phyloP scores from a whole-genome alignment of 2,888 invertebrate species.

The Mesochorus sp. region DNA sequence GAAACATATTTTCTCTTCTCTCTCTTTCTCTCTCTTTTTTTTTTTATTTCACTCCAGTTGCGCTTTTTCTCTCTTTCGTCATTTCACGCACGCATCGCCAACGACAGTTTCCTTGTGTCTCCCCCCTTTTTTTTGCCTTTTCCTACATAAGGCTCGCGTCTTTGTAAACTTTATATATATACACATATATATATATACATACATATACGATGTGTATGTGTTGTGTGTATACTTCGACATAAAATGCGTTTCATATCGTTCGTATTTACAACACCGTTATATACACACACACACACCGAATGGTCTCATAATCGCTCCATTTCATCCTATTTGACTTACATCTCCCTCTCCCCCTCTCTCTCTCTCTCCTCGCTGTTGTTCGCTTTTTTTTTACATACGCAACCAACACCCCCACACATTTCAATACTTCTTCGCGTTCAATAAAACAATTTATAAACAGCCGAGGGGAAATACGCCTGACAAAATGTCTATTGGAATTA shows the following conservation, averaged over 20 bases:
- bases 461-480: no score
- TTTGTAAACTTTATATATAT: no score
- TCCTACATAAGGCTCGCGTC: background rate
- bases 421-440: constrained; percentile 9
- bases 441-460: no score
- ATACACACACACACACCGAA: constrained; percentile 1
- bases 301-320: constrained; percentile 28
- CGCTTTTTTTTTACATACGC: constrained; percentile 32
- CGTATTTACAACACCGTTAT: constrained; percentile 37
- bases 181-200: background rate
- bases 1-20: constrained; percentile 55
- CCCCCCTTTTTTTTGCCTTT: constrained; percentile 19
- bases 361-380: no score
- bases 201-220: background rate
- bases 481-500: constrained; percentile 10
- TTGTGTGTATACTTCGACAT: background rate
- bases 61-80: constrained; percentile 14
- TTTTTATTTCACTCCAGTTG: constrained; percentile 1
- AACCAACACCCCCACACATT: constrained; percentile 44
- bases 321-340: constrained; percentile 49
- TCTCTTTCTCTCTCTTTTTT: background rate
- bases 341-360: no score
- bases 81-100: constrained; percentile 42
- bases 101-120: constrained; percentile 43
- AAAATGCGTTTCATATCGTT: constrained; percentile 6